Base-by-base conservation (phyloP, 2,888 invertebrate genomes). In the Machimus atricapillus region DNA sequence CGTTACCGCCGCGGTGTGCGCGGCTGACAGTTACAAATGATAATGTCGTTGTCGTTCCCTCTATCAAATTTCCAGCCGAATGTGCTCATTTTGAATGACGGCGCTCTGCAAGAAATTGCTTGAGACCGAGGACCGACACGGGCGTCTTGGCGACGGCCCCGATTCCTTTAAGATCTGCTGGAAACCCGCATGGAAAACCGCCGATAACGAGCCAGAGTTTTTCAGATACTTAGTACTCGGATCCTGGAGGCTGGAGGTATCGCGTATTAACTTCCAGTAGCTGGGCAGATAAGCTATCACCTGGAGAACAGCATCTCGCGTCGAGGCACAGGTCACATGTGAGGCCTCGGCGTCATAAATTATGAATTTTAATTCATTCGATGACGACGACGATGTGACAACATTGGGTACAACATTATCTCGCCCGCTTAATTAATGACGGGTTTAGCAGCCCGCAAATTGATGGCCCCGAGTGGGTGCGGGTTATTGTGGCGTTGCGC, bases 11-110 rank as follows among this genome's bases (percentile, higher is more conserved):
- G 31, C 74, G 58, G 46, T 74, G 40, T 34, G 27, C 85, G 27
- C 43, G 56, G 79, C 27, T 88, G 89, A 89, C 89, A 88, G 86
- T 88, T 87, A 89, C 86, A 89, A 89, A 89, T 89, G 89, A 87
- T 82, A 82, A 85, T 82, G 85, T 86, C 86, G 66, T 27, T 27
- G 52, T 52, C 52, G 86, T 87, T 88, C 87, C 82, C 85, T 87
- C 87, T 87, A 89, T 89, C 87, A 77, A 85, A 87, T 82, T 88
- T 88, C 85, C 87, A 88, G 88, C 79, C 85, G 86, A 86, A 56
- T 87, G 86, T 88, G 74, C 77, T 87, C 87, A 83, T 87, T 87
- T 81, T 83, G 58, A 76, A 19, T 78, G 85, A 43, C 85, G 74
- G 43, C 37, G 37, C 27, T 74, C 40, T 40, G 16, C 34, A 74